Percentiles rank a stretch among this genome's conserved stretches.
Conservation (phyloP, 1,140 invertebrate species). For the Lucilia sericata region DNA sequence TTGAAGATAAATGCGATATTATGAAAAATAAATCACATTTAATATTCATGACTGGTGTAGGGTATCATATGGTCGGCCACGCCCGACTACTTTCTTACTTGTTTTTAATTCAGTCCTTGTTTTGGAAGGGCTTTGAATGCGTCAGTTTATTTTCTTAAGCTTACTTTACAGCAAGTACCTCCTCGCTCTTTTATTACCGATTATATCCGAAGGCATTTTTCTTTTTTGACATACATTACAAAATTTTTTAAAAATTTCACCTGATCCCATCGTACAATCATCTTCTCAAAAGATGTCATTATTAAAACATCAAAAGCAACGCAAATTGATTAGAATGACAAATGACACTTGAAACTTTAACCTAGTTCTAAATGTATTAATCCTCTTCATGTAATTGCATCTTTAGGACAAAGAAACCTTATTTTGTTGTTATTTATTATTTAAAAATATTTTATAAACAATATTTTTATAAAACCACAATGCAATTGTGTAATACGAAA, state of each 20-base stretch:
- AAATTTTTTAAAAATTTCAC: background rate
- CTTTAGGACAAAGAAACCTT: background rate
- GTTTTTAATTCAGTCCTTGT: too few relatives aligned
- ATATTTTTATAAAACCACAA: background rate
- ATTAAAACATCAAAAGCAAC: slow-evolving; percentile 1
- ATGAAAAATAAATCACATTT: too few relatives aligned
- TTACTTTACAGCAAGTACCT: too few relatives aligned
- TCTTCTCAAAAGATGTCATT: background rate
- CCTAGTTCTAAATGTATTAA: background rate
- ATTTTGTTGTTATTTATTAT: background rate
- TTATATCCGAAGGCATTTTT: too few relatives aligned
- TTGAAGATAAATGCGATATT: too few relatives aligned
- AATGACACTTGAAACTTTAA: slow-evolving; percentile 7
- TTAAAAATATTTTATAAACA: background rate
- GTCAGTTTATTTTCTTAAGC: too few relatives aligned
- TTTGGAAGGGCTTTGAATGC: too few relatives aligned
- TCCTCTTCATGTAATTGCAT: background rate
- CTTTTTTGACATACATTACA: too few relatives aligned
- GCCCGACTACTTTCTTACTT: too few relatives aligned
- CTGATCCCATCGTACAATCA: background rate
- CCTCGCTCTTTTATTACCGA: too few relatives aligned
- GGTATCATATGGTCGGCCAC: too few relatives aligned
- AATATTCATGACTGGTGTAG: too few relatives aligned
- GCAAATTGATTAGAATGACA: background rate
- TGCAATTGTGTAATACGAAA: slow-evolving; percentile 23